Evolutionary conservation across 2,113 vertebrate genomes (phyloP).

Genomic region (Paralichthys olivaceus): DNA sequence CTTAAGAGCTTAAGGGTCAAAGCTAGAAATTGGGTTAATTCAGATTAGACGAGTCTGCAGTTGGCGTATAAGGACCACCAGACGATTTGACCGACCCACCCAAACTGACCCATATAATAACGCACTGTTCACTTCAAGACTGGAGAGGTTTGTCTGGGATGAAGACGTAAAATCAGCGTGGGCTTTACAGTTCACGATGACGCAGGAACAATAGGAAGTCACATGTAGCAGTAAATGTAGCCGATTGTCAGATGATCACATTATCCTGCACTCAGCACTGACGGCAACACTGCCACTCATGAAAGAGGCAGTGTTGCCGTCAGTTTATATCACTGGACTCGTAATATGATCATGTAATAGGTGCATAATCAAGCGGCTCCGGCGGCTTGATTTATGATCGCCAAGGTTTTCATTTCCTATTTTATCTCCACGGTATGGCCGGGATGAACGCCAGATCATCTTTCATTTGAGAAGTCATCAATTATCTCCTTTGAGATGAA

Average conservation of each 20-base stretch:
- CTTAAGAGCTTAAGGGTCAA: conserved; percentile 73
- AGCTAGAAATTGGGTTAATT: conserved; percentile 75
- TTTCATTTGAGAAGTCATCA: conserved; percentile 53
- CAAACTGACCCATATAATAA: conserved; percentile 15
- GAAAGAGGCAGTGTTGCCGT: conserved; percentile 27
- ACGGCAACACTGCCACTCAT: conserved; percentile 7
- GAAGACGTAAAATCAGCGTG: neutral
- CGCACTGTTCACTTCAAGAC: neutral
- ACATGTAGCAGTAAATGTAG: conserved; percentile 34
- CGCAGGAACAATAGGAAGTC: conserved; percentile 6
- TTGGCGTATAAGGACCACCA: conserved; percentile 54
- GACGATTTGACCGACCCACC: conserved; percentile 22
- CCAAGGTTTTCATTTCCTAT: conserved; percentile 65
- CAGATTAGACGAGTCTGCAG: conserved; percentile 63
- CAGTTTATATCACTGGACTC: conserved; percentile 38
- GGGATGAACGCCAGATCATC: conserved; percentile 30
- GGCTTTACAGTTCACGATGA: conserved; percentile 3
- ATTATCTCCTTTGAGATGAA: conserved; percentile 27
- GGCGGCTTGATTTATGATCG: conserved; percentile 56
- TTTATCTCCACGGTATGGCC: conserved; percentile 51
- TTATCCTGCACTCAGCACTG: conserved; percentile 56
- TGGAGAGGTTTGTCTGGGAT: neutral
- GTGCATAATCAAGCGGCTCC: conserved; percentile 47
- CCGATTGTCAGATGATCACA: conserved; percentile 51
- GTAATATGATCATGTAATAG: conserved; percentile 59